Base-by-base conservation (phyloP, 1,140 invertebrate species). In the Theocolax elegans region DNA sequence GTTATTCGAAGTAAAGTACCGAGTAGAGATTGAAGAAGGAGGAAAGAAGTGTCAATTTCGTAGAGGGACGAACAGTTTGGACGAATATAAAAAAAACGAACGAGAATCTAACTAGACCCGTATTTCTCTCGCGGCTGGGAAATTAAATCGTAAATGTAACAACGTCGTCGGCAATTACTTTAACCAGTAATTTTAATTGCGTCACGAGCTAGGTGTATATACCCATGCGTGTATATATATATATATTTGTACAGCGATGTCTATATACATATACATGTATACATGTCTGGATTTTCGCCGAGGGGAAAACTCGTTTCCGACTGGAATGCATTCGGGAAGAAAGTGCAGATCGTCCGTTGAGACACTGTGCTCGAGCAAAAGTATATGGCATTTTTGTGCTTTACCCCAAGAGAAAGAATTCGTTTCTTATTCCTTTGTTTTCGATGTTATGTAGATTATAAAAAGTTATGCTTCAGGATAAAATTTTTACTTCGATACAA, bases 141-240 rank as follows among this genome's bases (percentile, higher is more conserved):
- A 67, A 67, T 67, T 59, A 67, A 67, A 67, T 67, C 40, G 65
- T 67, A 67, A 59, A 60, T 60, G 66, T 60, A 68, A 68, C 66
- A 68, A 58, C 66, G 46, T 60, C 56, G 56, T 21, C 19, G 54
- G 56, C 25, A 68, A 68, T 68, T 68, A 60, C 66, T 51, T 60
- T 27, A 60, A 44, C 56, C 66, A 42, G 66, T 68, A 68, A 60
- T 68, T 59, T 68, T 59, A 68, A 68, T 68, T 68, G 56, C 56
- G 56, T 68, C 66, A 68, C 66, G 53, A 44, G 35, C 15, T 12
- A 12, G 58, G n/a, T 29, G 40, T 35, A 27, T 49, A 38, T 42
- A 42, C 35, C 19, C 31, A n/a, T 13, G 44, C 23, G 62, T 23
- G 23, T 65, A 54, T 65, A 54, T 49, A 49, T 54, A n/a, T n/a